Evolutionary conservation across 2,797 vertebrate genomes (phyloP), one percentile per base, ranked within the genome.

Genomic region (Semotilus atromaculatus): DNA sequence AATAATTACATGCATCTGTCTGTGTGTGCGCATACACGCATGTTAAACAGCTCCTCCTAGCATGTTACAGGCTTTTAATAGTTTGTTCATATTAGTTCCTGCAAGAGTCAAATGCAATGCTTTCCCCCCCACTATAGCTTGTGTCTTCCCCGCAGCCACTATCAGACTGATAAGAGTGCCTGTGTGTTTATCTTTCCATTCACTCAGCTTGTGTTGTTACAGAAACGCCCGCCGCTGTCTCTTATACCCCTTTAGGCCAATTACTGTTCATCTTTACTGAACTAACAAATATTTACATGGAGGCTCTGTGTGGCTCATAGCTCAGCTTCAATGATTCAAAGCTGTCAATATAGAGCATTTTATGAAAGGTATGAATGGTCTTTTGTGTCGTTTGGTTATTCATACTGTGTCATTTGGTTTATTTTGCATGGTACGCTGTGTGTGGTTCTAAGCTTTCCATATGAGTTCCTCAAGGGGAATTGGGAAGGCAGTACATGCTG

Each of bases 181-280:
- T 73, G 9, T 53, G 38, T 82, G 81, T 82, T 51, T 82, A 48
- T 67, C 31, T 83, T 76, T 83, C 81, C 81, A 82, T 74, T 83
- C 43, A 40, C 78, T 62, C 81, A 64, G 43, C 70, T 36, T 34
- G 40, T 82, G 81, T 64, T 16, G 40, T 81, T 34, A 26, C 67
- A 72, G 68, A 45, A 64, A 82, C 29, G 21, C 21, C 23, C 1
- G 40, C 45, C 36, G 29, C 45, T 6, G 3, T 40, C 16, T 9
- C 79, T 81, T n/a, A 7, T 51, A 36, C 40, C 29, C 29, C 81
- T 74, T 82, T 9, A 29, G 43, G 72, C 60, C 70, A 75, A 76
- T 83, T 76, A 83, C 18, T 21, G 31, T 19, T 23, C n/a, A 5
- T 67, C 62, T 67, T 83, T 75, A 40, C 81, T 55, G 31, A 67